Evolutionary conservation across 2,113 vertebrate species (phyloP), one percentile per base, ranked within the genome.

Genomic region (Caranx ignobilis): DNA sequence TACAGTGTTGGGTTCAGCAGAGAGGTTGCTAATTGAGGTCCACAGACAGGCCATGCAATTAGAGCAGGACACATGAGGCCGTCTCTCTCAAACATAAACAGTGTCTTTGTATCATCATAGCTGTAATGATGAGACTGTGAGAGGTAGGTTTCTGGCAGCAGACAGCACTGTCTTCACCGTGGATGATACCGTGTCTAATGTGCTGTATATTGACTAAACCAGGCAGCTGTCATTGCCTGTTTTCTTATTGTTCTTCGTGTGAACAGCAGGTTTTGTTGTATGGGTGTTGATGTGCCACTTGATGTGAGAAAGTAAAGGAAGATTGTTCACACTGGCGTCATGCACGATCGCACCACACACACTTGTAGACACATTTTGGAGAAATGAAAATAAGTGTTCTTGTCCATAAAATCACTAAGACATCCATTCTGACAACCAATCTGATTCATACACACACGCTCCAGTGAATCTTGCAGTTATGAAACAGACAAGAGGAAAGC

Each of bases 401-500:
- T 75, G 59, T 72, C 76, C 66, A 60, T 56, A 79, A 79, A 63
- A 77, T 71, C 43, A 66, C 66, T 4, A 11, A 72, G 64, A 59
- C 34, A 37, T 75, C 55, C 21, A 55, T 59, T 57, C 56, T 67
- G 64, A 71, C 69, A 41, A 31, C 71, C 71, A 41, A 59, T 75
- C 65, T 75, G 32, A 66, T 71, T 69, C 77, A 82, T 37, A 64
- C 50, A 75, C 32, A 63, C 77, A 82, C 35, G 77, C 81, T 87
- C 76, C 76, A 82, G 47, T 68, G 79, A 72, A 13, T 83, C 45
- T 18, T 65, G 47, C 52, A 41, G 69, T 90, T 88, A 90, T 75
- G 77, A 91, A 90, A 88, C 73, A 86, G 67, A 84, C 60, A 47
- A 68, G 82, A 86, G 81, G 82, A 79, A 12, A 87, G 55, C 26